phyloP scores from a whole-genome alignment of 2,888 invertebrate species.

The Stenurella melanura region DNA sequence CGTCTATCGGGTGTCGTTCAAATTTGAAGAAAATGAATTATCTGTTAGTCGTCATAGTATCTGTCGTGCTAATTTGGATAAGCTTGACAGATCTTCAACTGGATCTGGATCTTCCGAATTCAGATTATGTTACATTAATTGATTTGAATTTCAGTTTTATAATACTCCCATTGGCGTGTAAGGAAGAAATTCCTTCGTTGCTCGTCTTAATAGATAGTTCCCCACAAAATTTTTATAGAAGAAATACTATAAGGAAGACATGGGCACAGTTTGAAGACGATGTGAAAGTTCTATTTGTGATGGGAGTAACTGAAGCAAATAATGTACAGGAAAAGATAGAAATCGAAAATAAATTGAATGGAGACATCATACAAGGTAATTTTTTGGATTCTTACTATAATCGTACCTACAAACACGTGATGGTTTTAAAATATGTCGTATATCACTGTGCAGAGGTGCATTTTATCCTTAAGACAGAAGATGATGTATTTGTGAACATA shows the following conservation, averaged over 20 bases:
- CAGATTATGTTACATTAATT: too few relatives aligned
- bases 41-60: too few relatives aligned
- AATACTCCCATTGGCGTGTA: too few relatives aligned
- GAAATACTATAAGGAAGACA: constrained; percentile 77
- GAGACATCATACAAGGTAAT: constrained; percentile 85
- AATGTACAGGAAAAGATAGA: constrained; percentile 61
- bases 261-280: constrained; percentile 18
- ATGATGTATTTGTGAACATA: constrained; percentile 84
- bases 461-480: constrained; percentile 82
- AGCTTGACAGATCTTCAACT: too few relatives aligned
- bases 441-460: constrained; percentile 81
- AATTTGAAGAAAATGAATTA: too few relatives aligned
- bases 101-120: too few relatives aligned
- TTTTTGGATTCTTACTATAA: constrained; percentile 86
- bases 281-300: constrained; percentile 24
- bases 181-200: constrained; percentile 64
- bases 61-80: too few relatives aligned
- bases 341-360: constrained; percentile 76
- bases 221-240: constrained; percentile 79
- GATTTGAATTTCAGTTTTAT: too few relatives aligned
- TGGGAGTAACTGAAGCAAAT: constrained; percentile 14
- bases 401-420: constrained; percentile 88
- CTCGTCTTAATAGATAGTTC: constrained; percentile 85
- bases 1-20: too few relatives aligned
- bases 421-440: constrained; percentile 85